These are phyloP conservation scores for Syngnathus scovelli DNA, from an alignment of 2,113 vertebrate genomes.

Conservation along the genomic window DNA sequence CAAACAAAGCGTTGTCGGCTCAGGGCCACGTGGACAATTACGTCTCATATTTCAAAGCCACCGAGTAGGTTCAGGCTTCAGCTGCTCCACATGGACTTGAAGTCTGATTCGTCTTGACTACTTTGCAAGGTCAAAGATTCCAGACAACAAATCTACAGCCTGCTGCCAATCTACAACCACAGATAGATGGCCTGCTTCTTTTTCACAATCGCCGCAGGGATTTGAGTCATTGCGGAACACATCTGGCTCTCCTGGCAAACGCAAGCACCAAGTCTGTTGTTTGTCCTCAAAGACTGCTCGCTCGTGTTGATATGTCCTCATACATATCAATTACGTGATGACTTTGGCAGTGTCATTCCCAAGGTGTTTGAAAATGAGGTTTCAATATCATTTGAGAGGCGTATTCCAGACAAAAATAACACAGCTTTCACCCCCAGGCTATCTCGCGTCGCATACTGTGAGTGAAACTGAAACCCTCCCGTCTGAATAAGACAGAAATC, in stretches of 20 bases:
- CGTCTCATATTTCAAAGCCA: constrained; percentile 35
- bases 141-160: constrained; percentile 36
- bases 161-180: constrained; percentile 30
- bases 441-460: constrained; percentile 22
- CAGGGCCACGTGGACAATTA: constrained; percentile 7
- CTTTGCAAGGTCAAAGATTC: constrained; percentile 47
- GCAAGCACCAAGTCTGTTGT: constrained; percentile 47
- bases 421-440: constrained; percentile 47
- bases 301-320: constrained; percentile 53
- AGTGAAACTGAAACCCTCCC: constrained; percentile 51
- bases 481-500: constrained; percentile 50
- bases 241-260: constrained; percentile 27
- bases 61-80: constrained; percentile 28
- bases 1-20: constrained; percentile 10
- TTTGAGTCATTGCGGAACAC: constrained; percentile 42
- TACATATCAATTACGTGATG: constrained; percentile 66
- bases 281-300: constrained; percentile 55
- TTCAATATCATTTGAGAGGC: constrained; percentile 64
- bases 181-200: constrained; percentile 39
- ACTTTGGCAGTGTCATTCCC: constrained; percentile 57
- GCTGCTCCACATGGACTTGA: constrained; percentile 26
- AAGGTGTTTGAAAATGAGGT: constrained; percentile 67
- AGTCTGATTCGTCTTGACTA: constrained; percentile 44
- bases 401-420: constrained; percentile 48
- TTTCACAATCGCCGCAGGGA: constrained; percentile 47